These are phyloP conservation scores for Bombylius discolor DNA, from an alignment of 2,888 invertebrate species.

Conservation along the genomic window DNA sequence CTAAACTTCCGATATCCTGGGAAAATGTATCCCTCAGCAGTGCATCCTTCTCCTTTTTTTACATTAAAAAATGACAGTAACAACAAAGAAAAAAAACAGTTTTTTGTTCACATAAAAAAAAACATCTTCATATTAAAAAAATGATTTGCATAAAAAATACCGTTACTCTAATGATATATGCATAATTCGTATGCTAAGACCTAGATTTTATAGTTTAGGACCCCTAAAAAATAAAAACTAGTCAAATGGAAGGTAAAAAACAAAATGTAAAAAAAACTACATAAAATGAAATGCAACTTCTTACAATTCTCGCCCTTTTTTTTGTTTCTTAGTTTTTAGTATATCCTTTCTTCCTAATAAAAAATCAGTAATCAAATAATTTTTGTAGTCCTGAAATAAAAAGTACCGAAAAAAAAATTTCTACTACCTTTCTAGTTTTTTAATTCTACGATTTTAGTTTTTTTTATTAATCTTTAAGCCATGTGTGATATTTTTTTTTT, in stretches of 20 bases:
- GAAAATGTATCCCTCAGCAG: slow-evolving; percentile 10
- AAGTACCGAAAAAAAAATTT: no score
- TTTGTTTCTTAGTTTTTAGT: neutral
- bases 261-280: neutral
- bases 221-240: no score
- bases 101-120: neutral
- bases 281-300: neutral
- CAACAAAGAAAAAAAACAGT: neutral
- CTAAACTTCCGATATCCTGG: slow-evolving; percentile 10
- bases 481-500: slow-evolving; percentile 1
- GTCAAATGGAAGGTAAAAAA: no score
- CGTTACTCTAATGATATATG: slow-evolving; percentile 9
- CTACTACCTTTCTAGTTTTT: no score
- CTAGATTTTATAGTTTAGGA: no score
- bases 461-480: no score
- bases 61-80: neutral
- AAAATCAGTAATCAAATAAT: no score
- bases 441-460: no score
- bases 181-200: no score
- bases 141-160: slow-evolving; percentile 17
- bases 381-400: no score
- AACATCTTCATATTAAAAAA: neutral
- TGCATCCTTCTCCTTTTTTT: neutral
- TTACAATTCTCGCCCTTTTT: neutral
- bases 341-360: no score